Percentiles rank a stretch among this genome's conserved stretches.
phyloP scores from a whole-genome alignment of 2,797 vertebrate genomes.

The Philypnodon macrostomus region DNA sequence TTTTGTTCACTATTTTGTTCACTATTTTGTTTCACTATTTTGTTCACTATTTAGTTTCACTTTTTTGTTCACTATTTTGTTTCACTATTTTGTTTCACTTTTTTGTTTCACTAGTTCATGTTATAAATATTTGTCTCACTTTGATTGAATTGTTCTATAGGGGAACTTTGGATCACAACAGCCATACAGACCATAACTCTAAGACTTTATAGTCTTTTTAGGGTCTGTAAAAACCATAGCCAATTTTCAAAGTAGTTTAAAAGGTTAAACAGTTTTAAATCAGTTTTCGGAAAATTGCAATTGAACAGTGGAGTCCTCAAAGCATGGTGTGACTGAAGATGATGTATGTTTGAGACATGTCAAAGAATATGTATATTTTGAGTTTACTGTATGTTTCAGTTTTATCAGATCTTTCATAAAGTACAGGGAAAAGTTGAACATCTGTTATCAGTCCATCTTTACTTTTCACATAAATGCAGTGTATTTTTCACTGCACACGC shows the following conservation, averaged over 20 bases:
- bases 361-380: no score
- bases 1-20: no score
- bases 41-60: no score
- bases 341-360: neutral
- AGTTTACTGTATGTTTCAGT: no score
- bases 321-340: neutral
- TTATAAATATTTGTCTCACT: no score
- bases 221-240: slow-evolving; percentile 16
- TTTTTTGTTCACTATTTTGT: no score
- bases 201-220: neutral
- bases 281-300: slow-evolving; percentile 8
- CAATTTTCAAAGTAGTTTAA: no score
- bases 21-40: no score
- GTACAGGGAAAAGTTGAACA: slow-evolving; percentile 18
- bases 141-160: no score
- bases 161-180: no score
- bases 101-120: no score
- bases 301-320: slow-evolving; percentile 27
- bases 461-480: slow-evolving; percentile 33
- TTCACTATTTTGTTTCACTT: no score
- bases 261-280: slow-evolving; percentile 11
- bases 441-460: slow-evolving; percentile 18
- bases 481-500: slow-evolving; percentile 43
- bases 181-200: neutral
- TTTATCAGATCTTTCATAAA: slow-evolving; percentile 4